Evolutionary conservation across 1,140 invertebrate genomes (phyloP).

Genomic region (Elysia chlorotica): DNA sequence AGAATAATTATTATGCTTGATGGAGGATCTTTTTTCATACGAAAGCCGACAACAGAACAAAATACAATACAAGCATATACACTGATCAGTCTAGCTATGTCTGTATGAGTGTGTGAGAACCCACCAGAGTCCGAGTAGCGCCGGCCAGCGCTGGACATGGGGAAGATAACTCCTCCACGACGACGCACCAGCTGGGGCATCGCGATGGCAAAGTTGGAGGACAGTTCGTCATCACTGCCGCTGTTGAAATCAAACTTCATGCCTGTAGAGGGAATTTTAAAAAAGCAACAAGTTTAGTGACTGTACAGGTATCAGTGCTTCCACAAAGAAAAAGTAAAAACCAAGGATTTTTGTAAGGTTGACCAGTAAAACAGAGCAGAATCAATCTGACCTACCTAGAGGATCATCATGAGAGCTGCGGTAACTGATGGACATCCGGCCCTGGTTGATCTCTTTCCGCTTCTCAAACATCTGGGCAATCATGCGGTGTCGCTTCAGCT

Average conservation of each 20-base stretch:
- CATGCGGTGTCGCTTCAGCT: slow-evolving; percentile 85
- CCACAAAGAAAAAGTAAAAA: too few relatives aligned
- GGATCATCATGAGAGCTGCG: slow-evolving; percentile 87
- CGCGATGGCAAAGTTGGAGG: slow-evolving; percentile 85
- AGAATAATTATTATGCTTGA: too few relatives aligned
- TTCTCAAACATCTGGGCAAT: slow-evolving; percentile 89
- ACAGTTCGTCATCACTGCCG: slow-evolving; percentile 68
- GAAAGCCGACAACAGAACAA: too few relatives aligned
- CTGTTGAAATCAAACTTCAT: slow-evolving; percentile 84
- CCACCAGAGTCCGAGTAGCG: slow-evolving; percentile 57
- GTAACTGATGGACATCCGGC: slow-evolving; percentile 84
- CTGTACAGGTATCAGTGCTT: too few relatives aligned
- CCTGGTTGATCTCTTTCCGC: slow-evolving; percentile 82
- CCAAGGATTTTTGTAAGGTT: too few relatives aligned
- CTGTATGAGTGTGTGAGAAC: too few relatives aligned
- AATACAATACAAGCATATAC: too few relatives aligned
- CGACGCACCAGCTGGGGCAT: slow-evolving; percentile 83
- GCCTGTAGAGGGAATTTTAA: slow-evolving; percentile 62
- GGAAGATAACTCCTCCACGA: slow-evolving; percentile 68
- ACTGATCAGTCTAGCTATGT: too few relatives aligned
- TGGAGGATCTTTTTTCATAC: too few relatives aligned
- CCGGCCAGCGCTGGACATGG: slow-evolving; percentile 39
- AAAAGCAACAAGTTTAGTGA: too few relatives aligned
- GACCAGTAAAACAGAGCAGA: too few relatives aligned
- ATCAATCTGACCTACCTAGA: slow-evolving; percentile 72